phyloP scores from a whole-genome alignment of 2,888 invertebrate species.

The Patella ulyssiponensis region DNA sequence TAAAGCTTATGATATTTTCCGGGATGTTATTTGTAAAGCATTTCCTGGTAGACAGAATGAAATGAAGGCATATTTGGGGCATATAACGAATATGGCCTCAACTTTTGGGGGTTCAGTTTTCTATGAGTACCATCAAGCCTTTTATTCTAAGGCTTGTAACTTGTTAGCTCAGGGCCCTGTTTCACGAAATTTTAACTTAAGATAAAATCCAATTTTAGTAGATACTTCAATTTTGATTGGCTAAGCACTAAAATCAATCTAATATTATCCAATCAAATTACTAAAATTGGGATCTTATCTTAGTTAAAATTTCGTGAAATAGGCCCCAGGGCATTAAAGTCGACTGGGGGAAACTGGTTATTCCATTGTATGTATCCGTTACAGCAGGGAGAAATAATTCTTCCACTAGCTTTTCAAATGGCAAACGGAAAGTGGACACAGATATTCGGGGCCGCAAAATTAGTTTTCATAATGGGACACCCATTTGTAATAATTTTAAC shows the following conservation, averaged over 20 bases:
- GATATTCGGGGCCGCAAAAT: background rate
- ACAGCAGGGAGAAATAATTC: background rate
- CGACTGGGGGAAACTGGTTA: background rate
- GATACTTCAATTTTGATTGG: too few relatives aligned
- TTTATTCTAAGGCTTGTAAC: background rate
- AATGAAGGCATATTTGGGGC: background rate
- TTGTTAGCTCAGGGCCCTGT: slow-evolving; percentile 8
- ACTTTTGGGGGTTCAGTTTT: background rate
- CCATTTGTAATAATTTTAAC: too few relatives aligned
- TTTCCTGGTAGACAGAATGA: background rate
- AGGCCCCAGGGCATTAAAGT: too few relatives aligned
- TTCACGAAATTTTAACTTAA: too few relatives aligned
- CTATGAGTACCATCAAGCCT: background rate
- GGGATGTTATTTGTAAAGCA: background rate
- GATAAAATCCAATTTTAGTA: too few relatives aligned
- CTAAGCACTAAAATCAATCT: too few relatives aligned
- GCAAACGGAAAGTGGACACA: background rate
- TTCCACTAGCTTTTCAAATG: background rate
- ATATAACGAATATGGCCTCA: background rate
- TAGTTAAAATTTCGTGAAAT: too few relatives aligned
- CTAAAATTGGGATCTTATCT: too few relatives aligned
- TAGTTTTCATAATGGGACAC: background rate
- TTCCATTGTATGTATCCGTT: background rate
- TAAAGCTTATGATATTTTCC: background rate
- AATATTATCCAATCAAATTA: too few relatives aligned